These are phyloP conservation scores for Zaprionus gabonicus DNA, from an alignment of 1,140 invertebrate species.

Conservation along the genomic window DNA sequence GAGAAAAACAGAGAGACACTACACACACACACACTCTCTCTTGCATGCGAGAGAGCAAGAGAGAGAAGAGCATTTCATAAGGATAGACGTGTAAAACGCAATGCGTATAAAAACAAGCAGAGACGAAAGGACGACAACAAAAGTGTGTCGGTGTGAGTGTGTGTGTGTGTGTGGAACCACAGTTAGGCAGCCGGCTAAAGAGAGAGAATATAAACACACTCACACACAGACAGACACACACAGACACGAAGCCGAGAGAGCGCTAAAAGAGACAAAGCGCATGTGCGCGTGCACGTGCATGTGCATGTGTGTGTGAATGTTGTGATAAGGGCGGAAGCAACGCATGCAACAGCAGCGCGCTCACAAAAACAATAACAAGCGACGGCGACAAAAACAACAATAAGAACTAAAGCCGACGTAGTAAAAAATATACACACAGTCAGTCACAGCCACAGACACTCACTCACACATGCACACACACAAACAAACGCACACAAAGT, in stretches of 20 bases:
- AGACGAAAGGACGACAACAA: constrained; percentile 66
- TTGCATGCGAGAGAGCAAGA: neutral
- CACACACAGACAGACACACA: neutral
- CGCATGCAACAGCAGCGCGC: constrained; percentile 44
- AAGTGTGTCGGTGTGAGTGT: constrained; percentile 4
- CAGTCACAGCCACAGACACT: neutral
- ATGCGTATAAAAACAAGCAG: constrained; percentile 77
- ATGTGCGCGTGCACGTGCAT: constrained; percentile 50
- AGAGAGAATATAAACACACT: constrained; percentile 20
- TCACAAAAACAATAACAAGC: constrained; percentile 42
- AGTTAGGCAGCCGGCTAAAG: constrained; percentile 56
- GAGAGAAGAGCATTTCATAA: constrained; percentile 39
- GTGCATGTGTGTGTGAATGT: constrained; percentile 30
- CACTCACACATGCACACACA: neutral
- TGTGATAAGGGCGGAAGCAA: constrained; percentile 53
- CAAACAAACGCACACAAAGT: neutral
- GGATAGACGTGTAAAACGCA: constrained; percentile 77
- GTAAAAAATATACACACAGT: constrained; percentile 1
- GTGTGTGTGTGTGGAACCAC: constrained; percentile 19
- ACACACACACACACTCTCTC: neutral
- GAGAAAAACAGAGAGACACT: constrained; percentile 10
- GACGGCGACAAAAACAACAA: constrained; percentile 27
- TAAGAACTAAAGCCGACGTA: constrained; percentile 21
- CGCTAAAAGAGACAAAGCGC: constrained; percentile 48
- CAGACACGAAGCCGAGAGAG: constrained; percentile 15